Conservation (phyloP, 1,140 invertebrate species). For the Solenopsis fugax region DNA sequence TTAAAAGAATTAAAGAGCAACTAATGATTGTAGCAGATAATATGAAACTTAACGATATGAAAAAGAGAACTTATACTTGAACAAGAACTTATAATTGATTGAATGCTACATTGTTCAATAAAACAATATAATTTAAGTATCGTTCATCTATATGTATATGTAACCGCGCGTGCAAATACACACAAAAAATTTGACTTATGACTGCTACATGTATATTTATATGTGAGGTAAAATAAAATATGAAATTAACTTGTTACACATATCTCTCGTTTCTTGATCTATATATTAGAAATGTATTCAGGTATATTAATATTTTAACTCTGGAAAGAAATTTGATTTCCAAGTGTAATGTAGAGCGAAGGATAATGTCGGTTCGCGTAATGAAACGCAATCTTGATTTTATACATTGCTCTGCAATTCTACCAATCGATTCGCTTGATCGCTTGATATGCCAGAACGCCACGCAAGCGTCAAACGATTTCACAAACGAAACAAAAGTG, state of each 20-base stretch:
- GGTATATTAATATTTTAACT: neutral
- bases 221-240: constrained; percentile 75
- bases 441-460: constrained; percentile 25
- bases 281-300: no score
- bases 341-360: neutral
- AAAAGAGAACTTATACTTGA: constrained; percentile 17
- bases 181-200: constrained; percentile 64
- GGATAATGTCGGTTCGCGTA: neutral
- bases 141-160: constrained; percentile 47
- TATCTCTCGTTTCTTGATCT: neutral
- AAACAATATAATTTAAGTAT: constrained; percentile 47
- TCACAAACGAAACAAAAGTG: constrained; percentile 31
- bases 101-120: neutral
- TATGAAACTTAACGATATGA: constrained; percentile 46
- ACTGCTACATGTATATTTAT: constrained; percentile 79
- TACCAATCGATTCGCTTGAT: constrained; percentile 41
- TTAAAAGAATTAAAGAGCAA: constrained; percentile 38
- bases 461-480: constrained; percentile 40
- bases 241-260: constrained; percentile 56
- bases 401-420: constrained; percentile 45
- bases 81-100: constrained; percentile 1
- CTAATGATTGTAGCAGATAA: constrained; percentile 54
- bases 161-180: neutral
- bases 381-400: constrained; percentile 34
- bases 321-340: neutral